Conservation (phyloP, 2,888 invertebrate species). For the Ctenicera cuprea region DNA sequence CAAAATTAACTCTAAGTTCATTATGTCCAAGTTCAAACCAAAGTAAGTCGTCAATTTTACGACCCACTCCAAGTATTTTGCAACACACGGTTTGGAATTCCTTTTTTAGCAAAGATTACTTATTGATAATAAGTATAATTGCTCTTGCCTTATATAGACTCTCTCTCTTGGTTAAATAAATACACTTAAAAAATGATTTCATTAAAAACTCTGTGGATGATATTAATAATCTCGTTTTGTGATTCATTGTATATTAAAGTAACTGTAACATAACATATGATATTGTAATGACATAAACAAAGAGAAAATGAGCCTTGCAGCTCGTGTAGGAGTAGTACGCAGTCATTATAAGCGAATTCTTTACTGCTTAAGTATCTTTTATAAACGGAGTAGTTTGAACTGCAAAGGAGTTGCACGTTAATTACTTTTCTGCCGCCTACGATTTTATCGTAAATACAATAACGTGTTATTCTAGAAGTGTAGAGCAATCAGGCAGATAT, state of each 20-base stretch:
- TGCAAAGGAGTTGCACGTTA: constrained; percentile 34
- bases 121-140: not conserved
- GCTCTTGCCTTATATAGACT: not conserved
- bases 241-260: constrained; percentile 14
- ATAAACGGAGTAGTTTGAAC: constrained; percentile 27
- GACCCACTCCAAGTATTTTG: too few species aligned
- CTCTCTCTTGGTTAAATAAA: not conserved
- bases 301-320: constrained; percentile 22
- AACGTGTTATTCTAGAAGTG: constrained; percentile 11
- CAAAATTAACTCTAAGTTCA: too few species aligned
- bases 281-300: constrained; percentile 31
- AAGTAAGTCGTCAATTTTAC: too few species aligned
- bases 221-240: constrained; percentile 3
- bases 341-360: constrained; percentile 34
- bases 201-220: not conserved
- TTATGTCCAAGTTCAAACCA: too few species aligned
- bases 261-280: constrained; percentile 11
- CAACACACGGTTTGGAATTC: not conserved
- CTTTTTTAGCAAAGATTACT: not conserved
- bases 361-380: constrained; percentile 27
- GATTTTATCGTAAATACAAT: constrained; percentile 33
- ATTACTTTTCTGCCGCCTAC: constrained; percentile 38
- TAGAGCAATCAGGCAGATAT: constrained; percentile 3
- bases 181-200: constrained; percentile 11
- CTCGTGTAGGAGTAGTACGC: constrained; percentile 31